These are phyloP conservation scores for Drosophila aff. DNA, from an alignment of 1,140 invertebrate genomes.

Conservation along the genomic window DNA sequence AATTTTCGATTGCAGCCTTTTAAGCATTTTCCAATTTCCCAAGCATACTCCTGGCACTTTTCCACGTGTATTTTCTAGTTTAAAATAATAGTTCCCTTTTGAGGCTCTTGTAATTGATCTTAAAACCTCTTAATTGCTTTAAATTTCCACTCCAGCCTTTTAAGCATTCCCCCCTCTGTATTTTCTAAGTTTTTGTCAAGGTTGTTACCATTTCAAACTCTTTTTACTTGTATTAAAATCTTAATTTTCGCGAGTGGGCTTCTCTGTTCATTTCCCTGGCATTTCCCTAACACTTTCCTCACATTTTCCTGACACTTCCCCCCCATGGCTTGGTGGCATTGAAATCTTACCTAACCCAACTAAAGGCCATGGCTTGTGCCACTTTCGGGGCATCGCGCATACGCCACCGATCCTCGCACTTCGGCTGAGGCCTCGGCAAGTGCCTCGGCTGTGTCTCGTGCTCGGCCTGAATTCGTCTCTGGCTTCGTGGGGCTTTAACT, in stretches of 20 bases:
- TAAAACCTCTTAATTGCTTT: too few species aligned
- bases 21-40: too few species aligned
- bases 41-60: too few species aligned
- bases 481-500: not conserved
- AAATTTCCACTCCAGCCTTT: too few species aligned
- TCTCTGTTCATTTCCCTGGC: not conserved
- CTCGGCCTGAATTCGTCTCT: not conserved
- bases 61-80: too few species aligned
- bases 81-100: too few species aligned
- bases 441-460: not conserved
- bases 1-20: not conserved
- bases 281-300: not conserved
- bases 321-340: conserved; percentile 7
- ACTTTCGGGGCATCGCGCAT: conserved; percentile 35
- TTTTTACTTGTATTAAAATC: not conserved
- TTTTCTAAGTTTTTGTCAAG: too few species aligned
- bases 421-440: not conserved
- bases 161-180: too few species aligned
- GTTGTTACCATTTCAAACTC: not conserved
- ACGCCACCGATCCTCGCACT: conserved; percentile 22
- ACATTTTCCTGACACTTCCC: not conserved
- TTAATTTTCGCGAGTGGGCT: not conserved
- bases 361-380: conserved; percentile 17
- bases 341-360: conserved; percentile 14
- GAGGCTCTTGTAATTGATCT: too few species aligned